Evolutionary conservation across 2,797 vertebrate genomes (phyloP).

Genomic region (Gymnopithys bicolor): DNA sequence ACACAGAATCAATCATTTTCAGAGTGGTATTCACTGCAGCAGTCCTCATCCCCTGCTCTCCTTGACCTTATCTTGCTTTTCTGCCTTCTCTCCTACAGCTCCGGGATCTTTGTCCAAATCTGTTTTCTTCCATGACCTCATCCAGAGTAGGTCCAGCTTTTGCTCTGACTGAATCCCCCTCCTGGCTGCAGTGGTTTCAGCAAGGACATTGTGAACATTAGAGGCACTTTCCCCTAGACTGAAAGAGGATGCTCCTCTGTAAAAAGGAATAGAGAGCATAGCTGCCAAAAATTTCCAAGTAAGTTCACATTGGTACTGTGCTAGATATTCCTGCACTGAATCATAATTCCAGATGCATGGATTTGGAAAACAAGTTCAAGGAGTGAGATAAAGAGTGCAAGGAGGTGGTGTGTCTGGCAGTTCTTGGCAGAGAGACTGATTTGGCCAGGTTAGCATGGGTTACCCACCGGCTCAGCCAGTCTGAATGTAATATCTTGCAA

Average conservation of each 20-base stretch:
- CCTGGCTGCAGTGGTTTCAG: not conserved
- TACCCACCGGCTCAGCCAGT: not conserved
- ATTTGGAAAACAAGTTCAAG: not conserved
- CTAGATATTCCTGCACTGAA: not conserved
- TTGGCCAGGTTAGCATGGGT: not conserved
- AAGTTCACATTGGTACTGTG: not conserved
- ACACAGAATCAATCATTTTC: slow-evolving; percentile 8
- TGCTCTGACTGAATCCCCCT: not conserved
- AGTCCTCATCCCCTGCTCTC: not conserved
- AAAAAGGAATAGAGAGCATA: not conserved
- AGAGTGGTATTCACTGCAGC: not conserved
- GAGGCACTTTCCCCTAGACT: not conserved
- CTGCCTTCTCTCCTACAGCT: not conserved
- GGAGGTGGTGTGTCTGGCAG: not conserved
- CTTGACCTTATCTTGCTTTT: not conserved
- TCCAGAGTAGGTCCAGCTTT: not conserved
- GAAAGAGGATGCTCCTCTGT: not conserved
- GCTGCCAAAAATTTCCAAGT: not conserved
- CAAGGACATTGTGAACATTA: not conserved
- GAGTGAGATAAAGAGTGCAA: fast-evolving
- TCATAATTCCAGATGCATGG: not conserved
- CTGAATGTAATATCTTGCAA: not conserved
- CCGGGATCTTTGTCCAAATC: not conserved
- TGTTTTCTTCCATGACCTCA: slow-evolving; percentile 1
- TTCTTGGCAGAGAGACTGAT: not conserved